Conservation (phyloP, 2,113 vertebrate species). For the Phycodurus eques region DNA sequence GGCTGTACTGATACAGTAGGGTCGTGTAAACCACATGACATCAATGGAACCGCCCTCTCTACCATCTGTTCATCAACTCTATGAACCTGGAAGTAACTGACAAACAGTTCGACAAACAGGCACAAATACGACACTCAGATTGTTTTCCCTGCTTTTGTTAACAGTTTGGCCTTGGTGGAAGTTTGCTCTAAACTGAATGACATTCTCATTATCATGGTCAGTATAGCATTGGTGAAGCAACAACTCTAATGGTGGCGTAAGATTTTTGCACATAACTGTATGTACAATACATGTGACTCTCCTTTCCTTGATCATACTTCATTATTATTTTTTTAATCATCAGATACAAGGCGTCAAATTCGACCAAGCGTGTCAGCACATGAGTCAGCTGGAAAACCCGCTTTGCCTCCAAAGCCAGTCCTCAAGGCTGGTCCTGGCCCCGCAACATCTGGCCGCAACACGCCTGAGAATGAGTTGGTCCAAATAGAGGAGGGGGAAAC, state of each 20-base stretch:
- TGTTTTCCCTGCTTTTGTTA: background rate
- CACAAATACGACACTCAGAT: background rate
- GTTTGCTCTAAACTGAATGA: background rate
- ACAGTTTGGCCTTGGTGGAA: background rate
- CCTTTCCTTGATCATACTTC: background rate
- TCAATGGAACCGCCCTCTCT: background rate
- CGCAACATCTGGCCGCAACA: constrained; percentile 61
- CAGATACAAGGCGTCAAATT: constrained; percentile 69
- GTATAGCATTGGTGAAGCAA: background rate
- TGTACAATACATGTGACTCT: background rate
- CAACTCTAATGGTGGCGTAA: background rate
- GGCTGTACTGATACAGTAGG: background rate
- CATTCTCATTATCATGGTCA: background rate
- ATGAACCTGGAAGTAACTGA: background rate
- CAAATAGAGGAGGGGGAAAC: constrained; percentile 63
- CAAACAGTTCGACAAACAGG: background rate
- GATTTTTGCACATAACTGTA: background rate
- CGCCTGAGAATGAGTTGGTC: constrained; percentile 66
- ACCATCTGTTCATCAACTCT: constrained; percentile 6
- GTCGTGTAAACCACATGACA: background rate
- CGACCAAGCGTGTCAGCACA: constrained; percentile 66
- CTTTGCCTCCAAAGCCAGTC: constrained; percentile 68
- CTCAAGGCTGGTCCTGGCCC: constrained; percentile 55
- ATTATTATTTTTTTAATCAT: constrained; percentile 4
- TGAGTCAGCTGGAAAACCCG: constrained; percentile 67